Conservation (phyloP, 2,888 invertebrate genomes). For the Dusona sp. region DNA sequence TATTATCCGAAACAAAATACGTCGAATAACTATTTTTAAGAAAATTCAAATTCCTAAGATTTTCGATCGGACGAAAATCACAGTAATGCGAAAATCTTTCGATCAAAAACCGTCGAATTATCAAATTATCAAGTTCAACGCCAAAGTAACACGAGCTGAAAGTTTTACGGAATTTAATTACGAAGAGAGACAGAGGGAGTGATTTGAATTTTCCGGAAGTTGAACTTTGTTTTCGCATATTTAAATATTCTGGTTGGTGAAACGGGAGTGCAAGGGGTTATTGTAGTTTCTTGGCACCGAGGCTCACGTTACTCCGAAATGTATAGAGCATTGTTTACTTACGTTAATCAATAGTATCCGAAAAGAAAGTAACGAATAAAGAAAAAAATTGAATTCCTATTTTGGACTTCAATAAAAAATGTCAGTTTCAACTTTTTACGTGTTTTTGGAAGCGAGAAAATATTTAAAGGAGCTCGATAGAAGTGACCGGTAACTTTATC, state of each 20-base stretch:
- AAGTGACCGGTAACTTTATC: not conserved
- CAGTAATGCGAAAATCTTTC: not conserved
- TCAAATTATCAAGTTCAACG: not conserved
- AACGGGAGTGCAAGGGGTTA: not conserved
- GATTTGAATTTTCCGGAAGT: not conserved
- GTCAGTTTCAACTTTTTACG: not conserved
- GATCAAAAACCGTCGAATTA: not conserved
- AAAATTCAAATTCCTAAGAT: too few species aligned
- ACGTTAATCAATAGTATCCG: not conserved
- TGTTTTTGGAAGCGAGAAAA: not conserved
- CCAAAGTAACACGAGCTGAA: not conserved
- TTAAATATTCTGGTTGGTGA: not conserved
- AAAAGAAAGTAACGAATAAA: not conserved
- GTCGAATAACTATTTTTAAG: too few species aligned
- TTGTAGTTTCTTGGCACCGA: not conserved
- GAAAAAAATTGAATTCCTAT: not conserved
- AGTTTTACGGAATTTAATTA: not conserved
- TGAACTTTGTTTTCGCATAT: not conserved
- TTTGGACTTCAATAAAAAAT: too few species aligned
- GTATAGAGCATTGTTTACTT: not conserved
- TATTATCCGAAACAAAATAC: not conserved
- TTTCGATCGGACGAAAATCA: too few species aligned
- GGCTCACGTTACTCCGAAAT: not conserved
- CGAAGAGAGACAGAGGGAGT: not conserved
- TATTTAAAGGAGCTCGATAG: not conserved